Evolutionary conservation across 1,140 invertebrate genomes (phyloP).

Genomic region (Ceratina japonica): DNA sequence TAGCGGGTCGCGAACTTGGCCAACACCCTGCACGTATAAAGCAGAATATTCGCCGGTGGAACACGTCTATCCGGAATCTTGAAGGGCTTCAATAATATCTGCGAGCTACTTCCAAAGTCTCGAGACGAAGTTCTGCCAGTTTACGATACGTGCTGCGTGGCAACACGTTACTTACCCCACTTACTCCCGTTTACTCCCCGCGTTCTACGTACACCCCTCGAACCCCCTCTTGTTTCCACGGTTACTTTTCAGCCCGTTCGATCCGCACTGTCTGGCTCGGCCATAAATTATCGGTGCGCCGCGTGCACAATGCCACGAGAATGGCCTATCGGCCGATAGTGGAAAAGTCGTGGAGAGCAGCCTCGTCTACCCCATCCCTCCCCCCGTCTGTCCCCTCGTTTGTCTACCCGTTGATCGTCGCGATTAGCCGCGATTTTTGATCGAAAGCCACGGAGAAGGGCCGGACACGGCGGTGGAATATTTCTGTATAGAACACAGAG

Average conservation of each 20-base stretch:
- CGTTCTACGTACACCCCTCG: too few species aligned
- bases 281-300: conserved; percentile 58
- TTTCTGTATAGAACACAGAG: too few species aligned
- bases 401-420: conserved; percentile 39
- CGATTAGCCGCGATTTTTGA: conserved; percentile 52
- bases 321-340: conserved; percentile 51
- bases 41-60: conserved; percentile 51
- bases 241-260: conserved; percentile 30
- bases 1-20: conserved; percentile 12
- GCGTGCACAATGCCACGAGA: conserved; percentile 4
- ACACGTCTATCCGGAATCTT: conserved; percentile 65
- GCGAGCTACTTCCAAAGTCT: conserved; percentile 66
- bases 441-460: not conserved
- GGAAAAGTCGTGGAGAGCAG: conserved; percentile 16
- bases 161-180: conserved; percentile 61
- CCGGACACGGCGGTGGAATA: not conserved
- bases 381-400: not conserved
- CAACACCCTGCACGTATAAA: conserved; percentile 30
- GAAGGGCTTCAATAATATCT: conserved; percentile 67
- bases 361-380: too few species aligned
- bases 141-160: conserved; percentile 64
- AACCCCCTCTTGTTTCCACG: not conserved
- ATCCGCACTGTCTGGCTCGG: not conserved
- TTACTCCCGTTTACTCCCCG: conserved; percentile 38
- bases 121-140: conserved; percentile 61